These are phyloP conservation scores for Oryzias dopingdopingensis DNA, from an alignment of 2,797 vertebrate species.

Conservation along the genomic window DNA sequence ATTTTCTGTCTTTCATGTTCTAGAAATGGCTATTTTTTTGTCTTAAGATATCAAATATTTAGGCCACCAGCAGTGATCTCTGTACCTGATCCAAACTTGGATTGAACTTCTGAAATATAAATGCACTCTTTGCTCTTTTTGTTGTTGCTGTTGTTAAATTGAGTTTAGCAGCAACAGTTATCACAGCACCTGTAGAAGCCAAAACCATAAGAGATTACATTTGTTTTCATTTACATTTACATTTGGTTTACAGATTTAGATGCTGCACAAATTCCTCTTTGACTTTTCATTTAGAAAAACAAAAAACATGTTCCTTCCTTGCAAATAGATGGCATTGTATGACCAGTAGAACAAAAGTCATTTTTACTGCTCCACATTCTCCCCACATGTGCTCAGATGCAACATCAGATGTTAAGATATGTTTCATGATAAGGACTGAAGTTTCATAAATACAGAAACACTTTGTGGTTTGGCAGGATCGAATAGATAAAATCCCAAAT, in stretches of 20 bases:
- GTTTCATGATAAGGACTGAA: conserved; percentile 2
- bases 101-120: conserved; percentile 71
- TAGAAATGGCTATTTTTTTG: conserved; percentile 22
- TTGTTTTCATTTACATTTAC: conserved; percentile 31
- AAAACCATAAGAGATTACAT: too few relatives aligned
- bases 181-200: too few relatives aligned
- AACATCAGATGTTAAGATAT: too few relatives aligned
- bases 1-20: conserved; percentile 10
- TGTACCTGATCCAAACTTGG: conserved; percentile 22
- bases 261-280: conserved; percentile 48
- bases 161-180: conserved; percentile 21
- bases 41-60: conserved; percentile 38
- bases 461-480: neutral
- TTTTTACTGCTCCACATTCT: too few relatives aligned
- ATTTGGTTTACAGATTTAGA: conserved; percentile 33
- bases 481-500: conserved; percentile 1
- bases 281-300: conserved; percentile 43
- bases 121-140: conserved; percentile 62
- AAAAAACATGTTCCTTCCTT: conserved; percentile 29
- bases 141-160: conserved; percentile 46
- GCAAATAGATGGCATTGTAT: too few relatives aligned
- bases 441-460: neutral
- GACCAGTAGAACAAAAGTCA: too few relatives aligned
- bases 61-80: conserved; percentile 17
- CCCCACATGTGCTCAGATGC: too few relatives aligned